Evolutionary conservation across 2,888 invertebrate species (phyloP).

Genomic region (Tryphoninae sp.): DNA sequence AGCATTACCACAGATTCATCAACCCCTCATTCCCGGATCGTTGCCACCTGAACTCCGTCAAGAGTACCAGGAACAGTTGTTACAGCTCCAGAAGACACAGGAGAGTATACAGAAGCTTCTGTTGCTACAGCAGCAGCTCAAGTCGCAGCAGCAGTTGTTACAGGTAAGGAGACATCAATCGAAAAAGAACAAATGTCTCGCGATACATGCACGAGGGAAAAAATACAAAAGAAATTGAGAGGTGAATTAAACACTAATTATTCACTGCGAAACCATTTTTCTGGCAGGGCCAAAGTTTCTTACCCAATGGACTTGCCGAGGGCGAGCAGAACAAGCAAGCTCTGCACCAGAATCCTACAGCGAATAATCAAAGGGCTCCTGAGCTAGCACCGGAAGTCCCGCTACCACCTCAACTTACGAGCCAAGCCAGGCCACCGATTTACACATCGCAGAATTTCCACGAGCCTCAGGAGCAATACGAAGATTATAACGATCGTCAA

Average conservation of each 20-base stretch:
- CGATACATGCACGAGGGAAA: no score
- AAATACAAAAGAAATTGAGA: no score
- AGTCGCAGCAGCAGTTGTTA: slow-evolving; percentile 76
- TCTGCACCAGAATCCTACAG: slow-evolving; percentile 70
- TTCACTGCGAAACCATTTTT: not conserved
- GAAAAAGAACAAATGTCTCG: not conserved
- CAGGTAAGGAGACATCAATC: slow-evolving; percentile 69
- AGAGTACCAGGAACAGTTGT: slow-evolving; percentile 78
- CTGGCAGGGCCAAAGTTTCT: slow-evolving; percentile 74
- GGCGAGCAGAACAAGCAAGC: slow-evolving; percentile 72
- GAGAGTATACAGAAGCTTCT: slow-evolving; percentile 78
- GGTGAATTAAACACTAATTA: no score
- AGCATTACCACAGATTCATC: slow-evolving; percentile 59
- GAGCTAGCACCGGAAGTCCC: slow-evolving; percentile 72
- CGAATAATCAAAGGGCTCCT: slow-evolving; percentile 68
- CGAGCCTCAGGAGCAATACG: slow-evolving; percentile 63
- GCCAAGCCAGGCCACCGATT: slow-evolving; percentile 75
- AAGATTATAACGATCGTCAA: slow-evolving; percentile 59
- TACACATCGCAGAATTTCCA: slow-evolving; percentile 74
- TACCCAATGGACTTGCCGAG: slow-evolving; percentile 72
- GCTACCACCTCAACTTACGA: slow-evolving; percentile 73
- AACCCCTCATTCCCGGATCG: slow-evolving; percentile 60
- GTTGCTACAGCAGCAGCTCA: slow-evolving; percentile 77
- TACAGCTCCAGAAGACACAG: slow-evolving; percentile 79
- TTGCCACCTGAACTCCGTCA: slow-evolving; percentile 78